Evolutionary conservation across 2,797 vertebrate species (phyloP).

Genomic region (Sebastes oblongus): DNA sequence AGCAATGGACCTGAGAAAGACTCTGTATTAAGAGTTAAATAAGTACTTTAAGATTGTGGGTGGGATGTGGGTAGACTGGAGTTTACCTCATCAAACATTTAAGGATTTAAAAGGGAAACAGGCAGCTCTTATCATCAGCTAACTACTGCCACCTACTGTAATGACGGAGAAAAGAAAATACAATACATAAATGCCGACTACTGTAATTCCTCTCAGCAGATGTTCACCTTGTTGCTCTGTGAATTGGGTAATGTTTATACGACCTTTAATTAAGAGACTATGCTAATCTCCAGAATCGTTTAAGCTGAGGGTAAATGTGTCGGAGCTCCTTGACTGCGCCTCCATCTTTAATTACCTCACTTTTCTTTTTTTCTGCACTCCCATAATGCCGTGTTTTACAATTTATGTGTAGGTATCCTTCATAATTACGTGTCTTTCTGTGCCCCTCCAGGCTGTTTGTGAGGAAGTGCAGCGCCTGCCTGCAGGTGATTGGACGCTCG

Average conservation of each 20-base stretch:
- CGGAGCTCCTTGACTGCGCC: conserved; percentile 26
- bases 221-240: conserved; percentile 78
- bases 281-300: conserved; percentile 64
- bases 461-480: conserved; percentile 90
- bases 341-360: conserved; percentile 57
- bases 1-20: conserved; percentile 40
- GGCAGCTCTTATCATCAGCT: conserved; percentile 39
- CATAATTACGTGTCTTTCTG: conserved; percentile 25
- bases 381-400: not conserved
- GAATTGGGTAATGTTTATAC: conserved; percentile 73
- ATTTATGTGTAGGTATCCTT: not conserved
- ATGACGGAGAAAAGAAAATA: conserved; percentile 42
- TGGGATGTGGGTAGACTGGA: conserved; percentile 33
- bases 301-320: conserved; percentile 55
- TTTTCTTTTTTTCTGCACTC: conserved; percentile 11
- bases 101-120: conserved; percentile 23
- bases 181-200: conserved; percentile 24
- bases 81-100: conserved; percentile 38
- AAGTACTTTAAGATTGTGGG: conserved; percentile 34
- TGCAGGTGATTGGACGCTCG: conserved; percentile 88
- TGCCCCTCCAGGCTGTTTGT: conserved; percentile 85
- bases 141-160: conserved; percentile 83
- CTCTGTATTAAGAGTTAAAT: conserved; percentile 48
- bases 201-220: conserved; percentile 72
- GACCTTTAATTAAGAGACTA: conserved; percentile 79